phyloP scores from a whole-genome alignment of 1,140 invertebrate species.

The Ostrea edulis region DNA sequence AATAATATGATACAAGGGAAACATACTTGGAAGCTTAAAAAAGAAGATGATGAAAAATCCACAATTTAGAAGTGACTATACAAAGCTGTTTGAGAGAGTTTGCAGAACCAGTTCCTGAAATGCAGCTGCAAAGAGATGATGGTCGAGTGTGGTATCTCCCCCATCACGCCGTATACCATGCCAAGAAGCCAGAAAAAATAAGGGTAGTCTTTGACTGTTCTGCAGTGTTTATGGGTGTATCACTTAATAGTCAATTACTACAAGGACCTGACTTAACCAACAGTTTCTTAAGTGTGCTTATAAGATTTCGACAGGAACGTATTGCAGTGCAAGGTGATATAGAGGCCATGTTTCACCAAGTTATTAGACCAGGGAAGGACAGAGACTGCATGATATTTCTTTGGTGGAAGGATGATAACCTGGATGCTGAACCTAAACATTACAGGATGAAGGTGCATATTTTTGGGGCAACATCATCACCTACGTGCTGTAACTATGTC shows the following conservation, averaged over 20 bases:
- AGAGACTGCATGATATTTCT: constrained; percentile 44
- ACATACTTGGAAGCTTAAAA: constrained; percentile 28
- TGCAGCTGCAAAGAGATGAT: constrained; percentile 36
- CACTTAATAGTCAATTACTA: constrained; percentile 54
- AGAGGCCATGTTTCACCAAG: constrained; percentile 47
- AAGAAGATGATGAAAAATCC: constrained; percentile 42
- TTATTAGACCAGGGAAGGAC: constrained; percentile 1
- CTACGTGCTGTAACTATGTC: constrained; percentile 46
- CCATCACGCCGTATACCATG: constrained; percentile 60
- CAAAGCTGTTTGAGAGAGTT: constrained; percentile 47
- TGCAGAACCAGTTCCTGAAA: constrained; percentile 47
- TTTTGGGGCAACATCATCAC: constrained; percentile 49
- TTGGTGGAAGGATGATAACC: constrained; percentile 44
- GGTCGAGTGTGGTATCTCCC: constrained; percentile 62
- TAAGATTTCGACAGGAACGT: background rate
- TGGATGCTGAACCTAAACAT: constrained; percentile 28
- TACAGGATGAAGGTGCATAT: constrained; percentile 49
- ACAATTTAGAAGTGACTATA: constrained; percentile 52
- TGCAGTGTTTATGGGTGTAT: constrained; percentile 50
- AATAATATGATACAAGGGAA: constrained; percentile 40
- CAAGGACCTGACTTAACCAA: constrained; percentile 61
- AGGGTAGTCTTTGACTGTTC: constrained; percentile 61
- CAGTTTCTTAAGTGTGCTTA: constrained; percentile 48
- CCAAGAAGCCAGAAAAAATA: constrained; percentile 55
- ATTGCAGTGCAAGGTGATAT: constrained; percentile 30